These are phyloP conservation scores for Drosophila serrata DNA, from an alignment of 1,140 invertebrate genomes.

Conservation along the genomic window DNA sequence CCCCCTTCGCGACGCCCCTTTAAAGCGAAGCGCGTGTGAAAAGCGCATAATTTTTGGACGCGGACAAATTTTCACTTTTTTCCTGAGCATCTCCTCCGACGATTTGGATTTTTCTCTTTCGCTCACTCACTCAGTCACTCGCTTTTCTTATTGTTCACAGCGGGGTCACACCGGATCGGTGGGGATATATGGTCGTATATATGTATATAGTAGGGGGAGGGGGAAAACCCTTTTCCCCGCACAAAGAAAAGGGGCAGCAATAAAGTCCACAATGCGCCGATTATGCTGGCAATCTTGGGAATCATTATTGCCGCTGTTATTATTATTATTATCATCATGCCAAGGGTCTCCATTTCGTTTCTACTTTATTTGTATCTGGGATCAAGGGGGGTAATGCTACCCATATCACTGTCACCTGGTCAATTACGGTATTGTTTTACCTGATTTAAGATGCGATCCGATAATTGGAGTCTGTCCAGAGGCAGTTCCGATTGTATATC, in stretches of 20 bases:
- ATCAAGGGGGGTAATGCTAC: constrained; percentile 3
- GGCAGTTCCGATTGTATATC: neutral
- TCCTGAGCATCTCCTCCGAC: constrained; percentile 50
- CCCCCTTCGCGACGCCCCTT: neutral
- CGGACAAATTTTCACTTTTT: constrained; percentile 85
- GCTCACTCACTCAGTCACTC: neutral
- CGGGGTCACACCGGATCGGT: constrained; percentile 27
- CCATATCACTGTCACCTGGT: constrained; percentile 41
- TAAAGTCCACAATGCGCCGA: constrained; percentile 76
- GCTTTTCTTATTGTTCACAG: constrained; percentile 45
- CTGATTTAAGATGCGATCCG: constrained; percentile 17
- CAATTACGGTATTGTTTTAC: constrained; percentile 28
- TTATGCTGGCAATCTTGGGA: constrained; percentile 81
- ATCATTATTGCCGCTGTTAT: constrained; percentile 40
- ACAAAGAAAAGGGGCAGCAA: constrained; percentile 63
- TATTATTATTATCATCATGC: constrained; percentile 55
- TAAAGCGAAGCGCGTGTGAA: constrained; percentile 68
- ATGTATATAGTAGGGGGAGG: neutral
- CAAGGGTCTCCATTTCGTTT: constrained; percentile 23
- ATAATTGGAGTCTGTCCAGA: neutral
- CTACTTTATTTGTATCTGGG: constrained; percentile 14
- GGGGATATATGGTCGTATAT: constrained; percentile 12
- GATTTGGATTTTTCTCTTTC: constrained; percentile 17
- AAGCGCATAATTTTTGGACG: constrained; percentile 84
- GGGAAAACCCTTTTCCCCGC: neutral